Percentiles rank a stretch among this genome's conserved stretches.
Evolutionary conservation across 92 coral and sea anemone genomes (phyloP).

Genomic region (Pocillopora grandis): DNA sequence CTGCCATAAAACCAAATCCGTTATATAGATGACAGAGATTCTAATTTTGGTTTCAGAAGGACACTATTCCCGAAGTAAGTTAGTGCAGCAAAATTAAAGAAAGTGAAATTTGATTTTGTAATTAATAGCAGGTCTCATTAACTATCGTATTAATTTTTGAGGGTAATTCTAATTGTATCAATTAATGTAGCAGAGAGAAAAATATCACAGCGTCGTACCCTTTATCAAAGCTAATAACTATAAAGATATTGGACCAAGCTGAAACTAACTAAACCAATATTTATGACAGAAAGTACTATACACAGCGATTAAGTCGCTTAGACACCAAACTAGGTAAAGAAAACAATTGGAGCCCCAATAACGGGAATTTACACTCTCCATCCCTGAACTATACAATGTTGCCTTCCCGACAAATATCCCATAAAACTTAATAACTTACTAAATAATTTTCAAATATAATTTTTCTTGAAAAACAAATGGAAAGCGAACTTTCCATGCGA

Average conservation of each 20-base stretch:
- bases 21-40: neutral
- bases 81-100: conserved; percentile 6
- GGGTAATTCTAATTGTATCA: too few relatives aligned
- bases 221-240: too few relatives aligned
- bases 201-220: too few relatives aligned
- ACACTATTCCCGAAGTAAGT: neutral
- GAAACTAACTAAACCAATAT: too few relatives aligned
- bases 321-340: neutral
- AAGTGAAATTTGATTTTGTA: neutral
- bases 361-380: neutral
- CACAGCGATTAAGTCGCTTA: too few relatives aligned
- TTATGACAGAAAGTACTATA: too few relatives aligned
- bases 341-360: neutral
- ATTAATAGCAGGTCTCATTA: too few relatives aligned
- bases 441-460: conserved; percentile 17
- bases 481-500: conserved; percentile 10
- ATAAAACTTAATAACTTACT: conserved; percentile 1
- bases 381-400: neutral
- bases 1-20: neutral
- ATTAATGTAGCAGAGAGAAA: too few relatives aligned
- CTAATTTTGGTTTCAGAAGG: neutral
- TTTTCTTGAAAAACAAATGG: conserved; percentile 27
- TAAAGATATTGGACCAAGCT: too few relatives aligned
- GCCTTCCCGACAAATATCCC: conserved; percentile 9
- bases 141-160: too few relatives aligned